Evolutionary conservation across 1,140 invertebrate species (phyloP), one percentile per base, ranked within the genome.

Genomic region (Acromyrmex heyeri): DNA sequence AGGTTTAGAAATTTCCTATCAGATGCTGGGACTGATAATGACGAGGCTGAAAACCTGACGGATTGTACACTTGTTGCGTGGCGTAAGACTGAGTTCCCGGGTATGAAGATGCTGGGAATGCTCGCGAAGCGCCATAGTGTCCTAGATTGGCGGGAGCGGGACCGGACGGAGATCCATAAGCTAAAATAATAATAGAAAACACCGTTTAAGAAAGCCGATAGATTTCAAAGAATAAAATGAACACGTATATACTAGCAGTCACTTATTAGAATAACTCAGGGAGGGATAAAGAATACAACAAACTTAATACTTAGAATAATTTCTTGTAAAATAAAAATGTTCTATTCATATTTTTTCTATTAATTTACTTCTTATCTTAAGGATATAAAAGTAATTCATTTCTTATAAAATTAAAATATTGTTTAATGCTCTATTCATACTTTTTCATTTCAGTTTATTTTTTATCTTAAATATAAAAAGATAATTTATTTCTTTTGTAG

Each of bases 1-100:
- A 86, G 77, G 67, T 78, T 92, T 87, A 93, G 73, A 91, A 93
- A 10, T 44, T 27, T 69, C 93, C 91, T 88, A 90, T 78, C 86
- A 90, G 89, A 67, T 94, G 94, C 48, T 94, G 94, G 21, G 93
- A 91, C 88, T 94, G 94, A 93, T 95, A 93, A 93, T 94, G 87
- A 93, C 94, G 87, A 77, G 93, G 91, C 85, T 93, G 93, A 65
- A 91, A 93, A 76, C 90, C 85, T 81, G 93, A 83, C 88, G 86
- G 76, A 62, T 88, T 64, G 64, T 86, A 70, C 34, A 88, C 5
- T 55, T 77, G 75, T 61, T 78, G 91, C 65, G 69, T 79, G 85
- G 73, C 30, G 30, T 64, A 89, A 38, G 77, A 21, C 62, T 88
- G 89, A 10, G 88, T 50, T 73, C 88, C 62, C 0, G 78, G 72